phyloP scores from a whole-genome alignment of 2,797 vertebrate species.

The Rhinella marina region DNA sequence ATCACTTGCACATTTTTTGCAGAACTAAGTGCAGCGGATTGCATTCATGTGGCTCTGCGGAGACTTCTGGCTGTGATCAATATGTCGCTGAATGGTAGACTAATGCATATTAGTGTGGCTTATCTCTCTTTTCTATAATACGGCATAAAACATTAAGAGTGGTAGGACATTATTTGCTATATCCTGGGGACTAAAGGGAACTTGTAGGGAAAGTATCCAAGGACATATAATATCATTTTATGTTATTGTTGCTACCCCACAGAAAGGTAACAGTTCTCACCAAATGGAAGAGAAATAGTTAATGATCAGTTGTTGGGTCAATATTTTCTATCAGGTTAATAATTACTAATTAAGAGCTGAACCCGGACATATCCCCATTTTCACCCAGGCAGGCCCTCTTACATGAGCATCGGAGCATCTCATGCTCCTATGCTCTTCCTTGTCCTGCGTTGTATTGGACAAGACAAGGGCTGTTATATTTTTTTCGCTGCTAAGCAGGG shows the following conservation, averaged over 20 bases:
- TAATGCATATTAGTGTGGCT: conserved; percentile 1
- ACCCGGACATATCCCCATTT: too few species aligned
- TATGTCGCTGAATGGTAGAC: conserved; percentile 7
- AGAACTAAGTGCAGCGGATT: conserved; percentile 30
- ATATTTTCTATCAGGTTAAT: too few species aligned
- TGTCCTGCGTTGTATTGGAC: too few species aligned
- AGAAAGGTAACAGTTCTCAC: neutral
- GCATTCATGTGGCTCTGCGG: conserved; percentile 15
- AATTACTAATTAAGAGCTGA: too few species aligned
- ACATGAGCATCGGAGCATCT: too few species aligned
- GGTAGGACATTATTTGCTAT: neutral
- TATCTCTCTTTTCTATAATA: neutral
- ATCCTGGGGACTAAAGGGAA: neutral
- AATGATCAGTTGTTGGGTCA: neutral
- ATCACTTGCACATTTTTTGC: neutral
- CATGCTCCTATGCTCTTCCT: too few species aligned
- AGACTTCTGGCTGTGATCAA: conserved; percentile 28
- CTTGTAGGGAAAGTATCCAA: neutral
- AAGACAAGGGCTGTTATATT: too few species aligned
- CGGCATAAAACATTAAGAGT: neutral
- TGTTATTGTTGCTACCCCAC: neutral
- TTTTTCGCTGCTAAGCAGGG: too few species aligned
- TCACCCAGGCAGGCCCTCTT: too few species aligned
- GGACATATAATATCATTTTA: neutral
- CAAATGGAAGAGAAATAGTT: neutral